Evolutionary conservation across 2,797 vertebrate genomes (phyloP), one percentile per base, ranked within the genome.

Genomic region (Cuculus canorus): DNA sequence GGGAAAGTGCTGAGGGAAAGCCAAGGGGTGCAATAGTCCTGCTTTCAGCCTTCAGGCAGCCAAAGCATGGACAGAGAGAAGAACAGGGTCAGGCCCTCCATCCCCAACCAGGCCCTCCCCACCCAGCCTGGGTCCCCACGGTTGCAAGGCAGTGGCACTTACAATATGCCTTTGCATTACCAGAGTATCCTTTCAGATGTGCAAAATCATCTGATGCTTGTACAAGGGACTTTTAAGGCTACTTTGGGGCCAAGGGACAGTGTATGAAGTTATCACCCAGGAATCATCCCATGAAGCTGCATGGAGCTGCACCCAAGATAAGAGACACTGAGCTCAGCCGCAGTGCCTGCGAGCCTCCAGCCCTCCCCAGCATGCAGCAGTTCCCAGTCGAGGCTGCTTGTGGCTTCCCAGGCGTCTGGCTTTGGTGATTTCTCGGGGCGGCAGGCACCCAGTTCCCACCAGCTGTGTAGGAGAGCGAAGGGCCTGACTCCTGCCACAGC

Each of bases 281-380:
- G 50, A 59, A 2, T 8, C 14, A 22, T 9, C 71, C 61, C 50
- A 8, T 21, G 7, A 33, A 50, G 17, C 11, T 15, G n/a, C 25
- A 30, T 5, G 27, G 27, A 24, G 43, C 61, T 86, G 37, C 18
- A 41, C 7, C 68, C 2, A 1, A 8, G 25, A 10, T 5, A 11
- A 75, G 32, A 27, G 63, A 54, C 59, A 11, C 2, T 1, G 54
- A 73, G 71, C 75, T 37, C 70, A 84, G 72, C 32, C 50, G 56
- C 32, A 22, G 30, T 1, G 1, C 33, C 45, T 30, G 7, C 17
- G 7, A 4, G 7, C 41, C 21, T 41, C 23, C 24, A 2, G 32
- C 71, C 56, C 27, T 73, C 65, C 41, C 47, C 59, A 3, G 48
- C 56, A 53, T 19, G 1, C 7, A 7, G 53, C 0, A 0, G 14